Base-by-base conservation (phyloP, 2,113 vertebrate genomes). In the Narcine bancroftii region DNA sequence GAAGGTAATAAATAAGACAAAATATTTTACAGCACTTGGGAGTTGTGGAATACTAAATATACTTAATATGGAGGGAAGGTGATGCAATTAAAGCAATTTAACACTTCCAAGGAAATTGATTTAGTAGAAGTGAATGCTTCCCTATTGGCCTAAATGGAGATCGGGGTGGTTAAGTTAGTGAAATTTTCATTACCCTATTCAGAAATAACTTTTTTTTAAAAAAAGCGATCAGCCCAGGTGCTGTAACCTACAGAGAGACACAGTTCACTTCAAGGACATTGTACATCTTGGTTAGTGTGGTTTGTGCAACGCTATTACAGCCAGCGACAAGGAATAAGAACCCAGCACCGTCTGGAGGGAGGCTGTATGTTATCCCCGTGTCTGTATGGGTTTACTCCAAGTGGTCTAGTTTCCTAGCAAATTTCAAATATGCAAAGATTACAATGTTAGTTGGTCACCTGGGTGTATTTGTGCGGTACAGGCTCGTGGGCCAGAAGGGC, bases 1-100 rank as follows among this genome's bases (percentile, higher is more conserved):
- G 42, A 47, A 19, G 39, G 65, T 71, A 69, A 69, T 91, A n/a
- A 87, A 5, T 39, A 42, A 69, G 36, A 45, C 85, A 65, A 91
- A 87, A 91, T 89, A 39, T 69, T 91, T 91, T 45, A 39, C 63
- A 91, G 87, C 39, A 47, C 63, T 91, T 29, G 47, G 69, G 63
- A 91, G 15, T 69, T 91, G 50, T 7, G 42, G 85, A 91, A 66
- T 91, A 69, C 39, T 91, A 69, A 91, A 69, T 26, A 91, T 42
- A 91, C 39, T 69, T 17, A 91, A 69, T 89, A 42, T 39, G 19
- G 21, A 65, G 85, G 19, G 56, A 89, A 45, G 26, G 17, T 69
- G 65, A 47, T 69, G 29, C 42, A 69, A 47, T 66, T 69, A 69
- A 69, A 21, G 69, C 89, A 24, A 69, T 42, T 66, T 69, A 69